These are phyloP conservation scores for Leucophora obtusa DNA, from an alignment of 2,888 invertebrate genomes.

Conservation along the genomic window DNA sequence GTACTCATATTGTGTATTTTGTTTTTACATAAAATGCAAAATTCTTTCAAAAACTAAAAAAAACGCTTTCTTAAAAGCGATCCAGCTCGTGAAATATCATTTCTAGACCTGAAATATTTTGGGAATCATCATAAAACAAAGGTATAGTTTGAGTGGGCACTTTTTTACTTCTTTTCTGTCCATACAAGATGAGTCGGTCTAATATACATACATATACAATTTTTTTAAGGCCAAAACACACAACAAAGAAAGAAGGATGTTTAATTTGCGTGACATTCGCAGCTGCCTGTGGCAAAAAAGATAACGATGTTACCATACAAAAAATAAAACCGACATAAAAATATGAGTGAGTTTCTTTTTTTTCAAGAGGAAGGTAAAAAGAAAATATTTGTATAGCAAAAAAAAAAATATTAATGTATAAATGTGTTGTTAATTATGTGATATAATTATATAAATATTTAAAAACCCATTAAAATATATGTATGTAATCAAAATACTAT, in stretches of 20 bases:
- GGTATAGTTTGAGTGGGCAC: too few species aligned
- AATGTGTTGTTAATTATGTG: slow-evolving; percentile 38
- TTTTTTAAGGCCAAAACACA: slow-evolving; percentile 46
- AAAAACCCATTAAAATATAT: slow-evolving; percentile 52
- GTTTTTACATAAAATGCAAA: too few species aligned
- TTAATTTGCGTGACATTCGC: slow-evolving; percentile 77
- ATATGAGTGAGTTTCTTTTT: slow-evolving; percentile 23
- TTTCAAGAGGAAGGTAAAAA: slow-evolving; percentile 36
- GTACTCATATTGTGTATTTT: too few species aligned
- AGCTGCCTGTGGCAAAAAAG: slow-evolving; percentile 77
- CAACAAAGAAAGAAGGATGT: slow-evolving; percentile 69
- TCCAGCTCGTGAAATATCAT: too few species aligned
- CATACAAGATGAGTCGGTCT: too few species aligned
- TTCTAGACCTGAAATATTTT: too few species aligned
- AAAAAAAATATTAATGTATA: not conserved
- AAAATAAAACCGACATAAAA: slow-evolving; percentile 26
- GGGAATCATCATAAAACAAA: too few species aligned
- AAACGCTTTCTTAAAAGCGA: too few species aligned
- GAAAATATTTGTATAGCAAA: slow-evolving; percentile 9
- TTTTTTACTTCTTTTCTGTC: too few species aligned
- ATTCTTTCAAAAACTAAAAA: too few species aligned
- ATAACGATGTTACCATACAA: slow-evolving; percentile 69
- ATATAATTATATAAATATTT: slow-evolving; percentile 45
- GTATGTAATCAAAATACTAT: too few species aligned
- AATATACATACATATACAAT: slow-evolving; percentile 29